These are phyloP conservation scores for Martes flavigula DNA, from an alignment of 2,797 vertebrate species.

Conservation along the genomic window DNA sequence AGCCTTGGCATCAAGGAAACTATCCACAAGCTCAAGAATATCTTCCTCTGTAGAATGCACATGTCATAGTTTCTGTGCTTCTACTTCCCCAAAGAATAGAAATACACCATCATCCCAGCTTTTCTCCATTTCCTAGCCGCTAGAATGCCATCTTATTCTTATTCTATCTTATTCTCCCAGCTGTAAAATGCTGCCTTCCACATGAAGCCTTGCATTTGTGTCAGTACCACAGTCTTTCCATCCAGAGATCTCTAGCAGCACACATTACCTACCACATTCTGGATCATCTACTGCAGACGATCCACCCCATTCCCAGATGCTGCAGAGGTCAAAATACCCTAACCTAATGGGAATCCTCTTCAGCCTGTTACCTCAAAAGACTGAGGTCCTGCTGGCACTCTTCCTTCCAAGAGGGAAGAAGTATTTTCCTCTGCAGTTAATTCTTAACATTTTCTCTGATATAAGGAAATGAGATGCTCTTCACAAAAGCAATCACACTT, in stretches of 20 bases:
- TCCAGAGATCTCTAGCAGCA: slow-evolving; percentile 93
- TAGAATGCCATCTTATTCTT: slow-evolving; percentile 85
- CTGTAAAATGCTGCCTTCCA: slow-evolving; percentile 90
- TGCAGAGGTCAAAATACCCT: slow-evolving; percentile 87
- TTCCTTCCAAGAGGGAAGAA: slow-evolving; percentile 87
- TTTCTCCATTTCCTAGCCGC: slow-evolving; percentile 89
- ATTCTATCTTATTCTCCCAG: slow-evolving; percentile 86
- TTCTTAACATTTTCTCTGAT: slow-evolving; percentile 91
- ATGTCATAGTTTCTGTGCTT: slow-evolving; percentile 92
- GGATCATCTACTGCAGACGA: slow-evolving; percentile 90
- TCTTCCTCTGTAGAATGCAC: slow-evolving; percentile 90
- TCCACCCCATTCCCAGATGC: slow-evolving; percentile 89
- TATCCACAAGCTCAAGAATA: slow-evolving; percentile 92
- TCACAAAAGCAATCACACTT: neutral
- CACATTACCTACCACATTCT: slow-evolving; percentile 89
- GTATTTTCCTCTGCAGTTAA: slow-evolving; percentile 86
- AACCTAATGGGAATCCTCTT: slow-evolving; percentile 89
- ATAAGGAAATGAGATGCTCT: slow-evolving; percentile 93
- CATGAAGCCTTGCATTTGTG: slow-evolving; percentile 93
- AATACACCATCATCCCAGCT: slow-evolving; percentile 88
- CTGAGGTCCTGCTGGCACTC: slow-evolving; percentile 92
- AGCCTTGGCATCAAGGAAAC: slow-evolving; percentile 93
- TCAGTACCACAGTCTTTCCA: slow-evolving; percentile 92
- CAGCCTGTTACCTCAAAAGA: slow-evolving; percentile 93
- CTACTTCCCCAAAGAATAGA: slow-evolving; percentile 93